These are phyloP conservation scores for Psettodes erumei DNA, from an alignment of 2,113 vertebrate genomes.

Conservation along the genomic window DNA sequence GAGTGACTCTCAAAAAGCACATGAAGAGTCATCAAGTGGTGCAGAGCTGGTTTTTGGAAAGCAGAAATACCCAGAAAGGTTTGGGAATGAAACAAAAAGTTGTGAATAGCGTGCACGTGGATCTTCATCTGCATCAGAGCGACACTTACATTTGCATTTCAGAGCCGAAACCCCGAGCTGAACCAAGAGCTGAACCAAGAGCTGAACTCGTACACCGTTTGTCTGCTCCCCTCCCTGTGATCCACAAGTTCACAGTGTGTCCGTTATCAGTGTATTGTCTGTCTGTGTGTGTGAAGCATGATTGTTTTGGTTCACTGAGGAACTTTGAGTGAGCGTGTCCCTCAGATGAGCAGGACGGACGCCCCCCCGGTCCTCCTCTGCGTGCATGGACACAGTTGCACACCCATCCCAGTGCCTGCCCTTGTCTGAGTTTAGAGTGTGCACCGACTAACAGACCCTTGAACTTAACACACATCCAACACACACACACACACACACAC, in stretches of 20 bases:
- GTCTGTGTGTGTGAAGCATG: slow-evolving; percentile 71
- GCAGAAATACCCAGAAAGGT: neutral
- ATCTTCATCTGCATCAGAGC: slow-evolving; percentile 14
- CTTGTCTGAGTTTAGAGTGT: slow-evolving; percentile 48
- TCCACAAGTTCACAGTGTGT: slow-evolving; percentile 38
- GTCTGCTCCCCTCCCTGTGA: slow-evolving; percentile 25
- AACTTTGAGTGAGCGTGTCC: slow-evolving; percentile 57
- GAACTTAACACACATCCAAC: slow-evolving; percentile 59
- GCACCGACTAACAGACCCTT: slow-evolving; percentile 66
- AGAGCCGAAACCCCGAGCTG: too few species aligned
- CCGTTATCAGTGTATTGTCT: slow-evolving; percentile 69
- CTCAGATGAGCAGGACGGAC: slow-evolving; percentile 55
- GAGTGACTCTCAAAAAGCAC: too few species aligned
- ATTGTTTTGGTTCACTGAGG: slow-evolving; percentile 69
- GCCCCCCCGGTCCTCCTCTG: slow-evolving; percentile 45
- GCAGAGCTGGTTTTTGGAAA: neutral
- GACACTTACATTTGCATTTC: neutral
- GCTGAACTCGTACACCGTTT: slow-evolving; percentile 14
- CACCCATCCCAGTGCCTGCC: slow-evolving; percentile 59
- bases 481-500: slow-evolving; percentile 47
- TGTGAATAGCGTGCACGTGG: slow-evolving; percentile 3
- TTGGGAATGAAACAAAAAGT: neutral
- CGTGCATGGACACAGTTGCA: slow-evolving; percentile 60
- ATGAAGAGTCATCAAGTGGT: too few species aligned
- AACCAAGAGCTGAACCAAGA: slow-evolving; percentile 17